Evolutionary conservation across 2,888 invertebrate genomes (phyloP).

Genomic region (Chironomus riparius): DNA sequence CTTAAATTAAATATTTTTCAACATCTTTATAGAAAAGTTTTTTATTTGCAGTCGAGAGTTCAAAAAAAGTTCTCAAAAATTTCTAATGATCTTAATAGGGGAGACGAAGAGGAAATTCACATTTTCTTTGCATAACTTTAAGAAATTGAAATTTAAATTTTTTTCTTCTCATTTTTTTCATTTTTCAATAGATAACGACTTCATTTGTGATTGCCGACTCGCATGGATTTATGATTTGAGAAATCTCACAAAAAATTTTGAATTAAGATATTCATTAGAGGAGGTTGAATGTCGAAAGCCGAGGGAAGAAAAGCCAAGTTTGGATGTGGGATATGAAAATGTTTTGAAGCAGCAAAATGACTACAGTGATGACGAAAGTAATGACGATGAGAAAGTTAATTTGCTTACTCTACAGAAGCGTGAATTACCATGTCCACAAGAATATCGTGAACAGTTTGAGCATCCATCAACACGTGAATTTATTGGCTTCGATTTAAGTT

Average conservation of each 20-base stretch:
- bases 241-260: slow-evolving; percentile 63
- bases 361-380: slow-evolving; percentile 8
- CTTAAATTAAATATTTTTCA: too few relatives aligned
- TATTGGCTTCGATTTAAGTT: slow-evolving; percentile 14
- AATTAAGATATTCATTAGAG: slow-evolving; percentile 59
- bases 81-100: too few relatives aligned
- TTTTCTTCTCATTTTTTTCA: slow-evolving; percentile 34
- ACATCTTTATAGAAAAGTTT: too few relatives aligned
- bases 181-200: slow-evolving; percentile 64
- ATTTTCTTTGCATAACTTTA: too few relatives aligned
- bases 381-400: neutral
- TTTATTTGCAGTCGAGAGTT: too few relatives aligned
- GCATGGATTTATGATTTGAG: slow-evolving; percentile 68
- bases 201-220: slow-evolving; percentile 74
- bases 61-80: too few relatives aligned
- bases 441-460: slow-evolving; percentile 6
- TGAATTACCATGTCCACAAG: slow-evolving; percentile 10
- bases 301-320: slow-evolving; percentile 30
- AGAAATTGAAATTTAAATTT: neutral
- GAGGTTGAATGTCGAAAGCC: slow-evolving; percentile 63
- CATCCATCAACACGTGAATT: slow-evolving; percentile 10
- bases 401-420: neutral
- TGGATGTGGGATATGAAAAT: neutral
- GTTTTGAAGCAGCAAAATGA: neutral
- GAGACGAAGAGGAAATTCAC: too few relatives aligned